A percentile compares a stretch with the other conserved stretches of the same genome.
Conservation (phyloP, 2,797 vertebrate species). For the Danio aesculapii region DNA sequence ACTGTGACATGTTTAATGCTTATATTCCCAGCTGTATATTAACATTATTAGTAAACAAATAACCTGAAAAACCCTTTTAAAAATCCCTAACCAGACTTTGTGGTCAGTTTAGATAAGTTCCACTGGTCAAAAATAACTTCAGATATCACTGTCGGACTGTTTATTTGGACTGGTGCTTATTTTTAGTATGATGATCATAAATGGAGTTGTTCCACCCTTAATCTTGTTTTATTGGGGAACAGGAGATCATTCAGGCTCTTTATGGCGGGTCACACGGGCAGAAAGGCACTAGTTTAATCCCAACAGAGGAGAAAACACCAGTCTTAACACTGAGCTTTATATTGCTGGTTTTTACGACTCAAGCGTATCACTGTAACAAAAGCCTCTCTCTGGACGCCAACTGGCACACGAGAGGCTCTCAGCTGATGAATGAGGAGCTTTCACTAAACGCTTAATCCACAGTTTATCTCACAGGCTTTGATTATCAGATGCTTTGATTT, state of each 20-base stretch:
- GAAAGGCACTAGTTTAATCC: slow-evolving; percentile 57
- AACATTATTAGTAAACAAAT: background rate
- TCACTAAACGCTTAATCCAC: background rate
- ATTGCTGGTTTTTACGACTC: slow-evolving; percentile 64
- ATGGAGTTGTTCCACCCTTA: background rate
- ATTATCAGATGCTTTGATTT: background rate
- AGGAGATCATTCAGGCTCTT: slow-evolving; percentile 58
- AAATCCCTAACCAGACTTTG: slow-evolving; percentile 5
- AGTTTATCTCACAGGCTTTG: slow-evolving; percentile 11
- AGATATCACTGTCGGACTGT: slow-evolving; percentile 2
- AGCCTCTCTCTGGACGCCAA: slow-evolving; percentile 57
- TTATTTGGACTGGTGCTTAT: slow-evolving; percentile 24
- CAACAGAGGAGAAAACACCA: slow-evolving; percentile 52
- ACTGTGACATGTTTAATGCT: too few species aligned
- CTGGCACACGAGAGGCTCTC: slow-evolving; percentile 44
- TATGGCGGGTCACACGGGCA: too few species aligned
- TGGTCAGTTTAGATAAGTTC: background rate
- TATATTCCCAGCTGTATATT: background rate
- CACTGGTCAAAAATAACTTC: background rate
- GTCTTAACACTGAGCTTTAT: slow-evolving; percentile 55
- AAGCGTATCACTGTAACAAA: slow-evolving; percentile 64
- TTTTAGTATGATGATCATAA: slow-evolving; percentile 11
- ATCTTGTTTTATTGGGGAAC: slow-evolving; percentile 50
- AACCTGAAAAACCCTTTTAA: background rate
- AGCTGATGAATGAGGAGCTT: background rate